A percentile compares a stretch with the other conserved stretches of the same genome.
These are phyloP conservation scores for Diadumene lineata DNA, from an alignment of 92 coral and sea anemone species.

Conservation along the genomic window DNA sequence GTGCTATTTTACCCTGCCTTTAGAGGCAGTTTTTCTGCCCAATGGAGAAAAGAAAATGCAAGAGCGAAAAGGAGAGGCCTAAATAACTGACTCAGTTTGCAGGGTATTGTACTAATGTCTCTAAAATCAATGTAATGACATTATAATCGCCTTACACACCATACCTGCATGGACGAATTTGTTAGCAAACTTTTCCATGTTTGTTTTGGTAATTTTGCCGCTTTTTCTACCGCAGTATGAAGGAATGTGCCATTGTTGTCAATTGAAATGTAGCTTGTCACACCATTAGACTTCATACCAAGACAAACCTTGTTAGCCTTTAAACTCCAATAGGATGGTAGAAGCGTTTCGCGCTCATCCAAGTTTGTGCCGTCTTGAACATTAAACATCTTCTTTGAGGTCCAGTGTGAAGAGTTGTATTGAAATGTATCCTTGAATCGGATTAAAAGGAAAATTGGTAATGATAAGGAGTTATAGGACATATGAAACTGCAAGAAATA, in stretches of 20 bases:
- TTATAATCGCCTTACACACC: too few species aligned
- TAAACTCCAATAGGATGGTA: constrained; percentile 64
- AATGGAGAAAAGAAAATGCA: too few species aligned
- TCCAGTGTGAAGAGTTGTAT: constrained; percentile 56
- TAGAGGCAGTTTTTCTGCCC: too few species aligned
- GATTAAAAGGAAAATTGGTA: background rate
- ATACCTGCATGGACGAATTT: constrained; percentile 54
- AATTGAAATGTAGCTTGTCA: constrained; percentile 52
- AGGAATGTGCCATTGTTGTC: constrained; percentile 12
- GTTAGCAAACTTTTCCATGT: constrained; percentile 60
- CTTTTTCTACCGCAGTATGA: constrained; percentile 39
- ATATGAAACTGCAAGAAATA: background rate
- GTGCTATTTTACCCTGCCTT: too few species aligned
- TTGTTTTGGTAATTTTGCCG: constrained; percentile 18
- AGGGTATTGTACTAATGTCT: too few species aligned
- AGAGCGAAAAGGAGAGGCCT: background rate
- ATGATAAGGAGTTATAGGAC: background rate
- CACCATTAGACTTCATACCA: constrained; percentile 58
- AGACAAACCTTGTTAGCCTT: constrained; percentile 54
- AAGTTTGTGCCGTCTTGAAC: constrained; percentile 37
- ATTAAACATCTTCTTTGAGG: constrained; percentile 18
- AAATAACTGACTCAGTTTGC: background rate
- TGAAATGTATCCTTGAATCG: constrained; percentile 66
- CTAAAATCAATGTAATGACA: background rate
- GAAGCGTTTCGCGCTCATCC: constrained; percentile 40